Base-by-base conservation (phyloP, 2,888 invertebrate species). In the Meiosimyza decipiens region DNA sequence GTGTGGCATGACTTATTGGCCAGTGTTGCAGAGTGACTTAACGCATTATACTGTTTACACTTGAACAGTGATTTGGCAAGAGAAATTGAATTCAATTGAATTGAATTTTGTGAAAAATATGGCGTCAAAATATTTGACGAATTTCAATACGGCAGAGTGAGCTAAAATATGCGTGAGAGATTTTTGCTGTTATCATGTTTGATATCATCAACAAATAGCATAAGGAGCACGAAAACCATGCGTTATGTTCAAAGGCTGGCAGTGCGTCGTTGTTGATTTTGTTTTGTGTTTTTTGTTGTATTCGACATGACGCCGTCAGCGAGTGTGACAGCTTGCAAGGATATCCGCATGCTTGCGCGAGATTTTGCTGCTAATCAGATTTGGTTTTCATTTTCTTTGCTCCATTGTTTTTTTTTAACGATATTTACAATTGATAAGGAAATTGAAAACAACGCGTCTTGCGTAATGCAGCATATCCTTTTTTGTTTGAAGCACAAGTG, bases 1-100 rank as follows among this genome's bases (percentile, higher is more conserved):
- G 6, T 28, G 57, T 57, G 57, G 57, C 57, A 57, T 57, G 57
- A 57, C 57, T 57, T 57, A 13, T 28, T 57, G 57, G 57, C 57
- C 57, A 28, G 22, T 57, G 28, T 57, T 57, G 28, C 12, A 28
- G 9, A 40, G 40, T 5, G 40, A 40, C 9, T 40, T 40, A 40
- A 40, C 9, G 40, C 12, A 57, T 57, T 28, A 57, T 22, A 28
- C 22, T 57, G 28, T 57, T 57, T 57, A 57, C 22, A 57, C 57
- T 22, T 22, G 13, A 28, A 57, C 9, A 57, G 28, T 13, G 11
- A 15, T 57, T 57, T 28, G 57, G n/a, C 57, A 57, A 22, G 22
- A 18, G 13, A 55, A 16, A 55, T 18, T 11, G 12, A 22, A 57
- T 28, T 57, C 18, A 40, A 40, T 40, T 40, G 40, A 40, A 40